Conservation (phyloP, 2,888 invertebrate species). For the Drosophila histrio region DNA sequence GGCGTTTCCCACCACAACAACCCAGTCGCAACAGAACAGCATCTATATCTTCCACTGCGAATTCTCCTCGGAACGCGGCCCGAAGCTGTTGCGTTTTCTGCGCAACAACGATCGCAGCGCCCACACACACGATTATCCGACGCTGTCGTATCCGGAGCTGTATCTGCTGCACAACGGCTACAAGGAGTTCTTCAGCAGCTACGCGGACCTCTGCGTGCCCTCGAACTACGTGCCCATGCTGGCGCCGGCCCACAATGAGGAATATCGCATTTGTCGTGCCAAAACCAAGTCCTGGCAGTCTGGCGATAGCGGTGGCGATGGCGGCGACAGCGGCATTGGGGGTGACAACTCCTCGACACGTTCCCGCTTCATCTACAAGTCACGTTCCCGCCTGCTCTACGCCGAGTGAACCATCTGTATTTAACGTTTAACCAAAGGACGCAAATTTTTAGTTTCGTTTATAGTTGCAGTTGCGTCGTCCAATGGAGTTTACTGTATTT, state of each 20-base stretch:
- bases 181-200: slow-evolving; percentile 90
- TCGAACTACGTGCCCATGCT: slow-evolving; percentile 92
- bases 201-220: slow-evolving; percentile 89
- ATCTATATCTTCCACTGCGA: slow-evolving; percentile 99
- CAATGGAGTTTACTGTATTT: slow-evolving; percentile 39
- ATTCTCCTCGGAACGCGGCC: slow-evolving; percentile 97
- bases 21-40: slow-evolving; percentile 74
- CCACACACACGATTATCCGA: slow-evolving; percentile 93
- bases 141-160: slow-evolving; percentile 94
- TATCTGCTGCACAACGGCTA: slow-evolving; percentile 97
- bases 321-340: slow-evolving; percentile 83
- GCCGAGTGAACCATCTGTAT: slow-evolving; percentile 41
- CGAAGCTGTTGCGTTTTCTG: slow-evolving; percentile 93
- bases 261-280: slow-evolving; percentile 89
- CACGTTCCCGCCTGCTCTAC: slow-evolving; percentile 82
- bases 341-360: slow-evolving; percentile 26
- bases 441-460: slow-evolving; percentile 59
- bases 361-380: slow-evolving; percentile 78
- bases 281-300: slow-evolving; percentile 90
- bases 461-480: slow-evolving; percentile 46
- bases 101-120: slow-evolving; percentile 92
- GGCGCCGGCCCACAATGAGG: slow-evolving; percentile 90
- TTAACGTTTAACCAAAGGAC: slow-evolving; percentile 30
- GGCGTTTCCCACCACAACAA: slow-evolving; percentile 84
- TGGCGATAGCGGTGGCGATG: slow-evolving; percentile 81